Conservation (phyloP, 2,888 invertebrate genomes). For the Galeopsomyia nigrocyanea region DNA sequence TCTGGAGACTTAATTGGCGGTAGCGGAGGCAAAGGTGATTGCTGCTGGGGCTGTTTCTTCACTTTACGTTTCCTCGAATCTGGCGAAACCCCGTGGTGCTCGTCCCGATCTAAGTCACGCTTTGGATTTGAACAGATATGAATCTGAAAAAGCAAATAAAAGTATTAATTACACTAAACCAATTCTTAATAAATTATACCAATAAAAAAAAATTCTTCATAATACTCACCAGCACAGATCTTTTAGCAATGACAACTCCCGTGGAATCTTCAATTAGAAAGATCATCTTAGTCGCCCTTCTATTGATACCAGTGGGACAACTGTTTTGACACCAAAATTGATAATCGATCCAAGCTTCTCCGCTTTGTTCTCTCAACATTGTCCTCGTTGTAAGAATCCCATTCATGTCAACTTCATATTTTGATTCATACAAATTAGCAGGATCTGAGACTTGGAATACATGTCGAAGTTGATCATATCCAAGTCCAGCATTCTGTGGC, state of each 20-base stretch:
- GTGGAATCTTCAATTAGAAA: conserved; percentile 77
- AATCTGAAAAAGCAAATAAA: conserved; percentile 5
- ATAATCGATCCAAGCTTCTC: conserved; percentile 76
- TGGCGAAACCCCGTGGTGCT: conserved; percentile 59
- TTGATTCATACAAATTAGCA: conserved; percentile 55
- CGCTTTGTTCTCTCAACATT: conserved; percentile 72
- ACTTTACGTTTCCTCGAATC: not conserved
- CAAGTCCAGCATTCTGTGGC: conserved; percentile 54
- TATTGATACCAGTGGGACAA: conserved; percentile 82
- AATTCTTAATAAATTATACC: no score
- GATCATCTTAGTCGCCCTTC: conserved; percentile 78
- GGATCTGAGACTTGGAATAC: conserved; percentile 72
- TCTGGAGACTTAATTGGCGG: not conserved
- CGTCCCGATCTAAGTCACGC: conserved; percentile 78
- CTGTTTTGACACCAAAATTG: conserved; percentile 84
- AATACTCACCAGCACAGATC: conserved; percentile 72
- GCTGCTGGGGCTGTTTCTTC: not conserved
- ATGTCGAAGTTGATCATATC: conserved; percentile 70
- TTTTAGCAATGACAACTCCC: conserved; percentile 75
- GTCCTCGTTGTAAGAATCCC: conserved; percentile 74
- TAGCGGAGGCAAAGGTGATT: not conserved
- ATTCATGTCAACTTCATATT: conserved; percentile 72
- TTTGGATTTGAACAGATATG: conserved; percentile 84
- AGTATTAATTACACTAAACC: not conserved
- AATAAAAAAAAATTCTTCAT: no score